These are phyloP conservation scores for Diorhabda sublineata DNA, from an alignment of 1,140 invertebrate genomes.

Conservation along the genomic window DNA sequence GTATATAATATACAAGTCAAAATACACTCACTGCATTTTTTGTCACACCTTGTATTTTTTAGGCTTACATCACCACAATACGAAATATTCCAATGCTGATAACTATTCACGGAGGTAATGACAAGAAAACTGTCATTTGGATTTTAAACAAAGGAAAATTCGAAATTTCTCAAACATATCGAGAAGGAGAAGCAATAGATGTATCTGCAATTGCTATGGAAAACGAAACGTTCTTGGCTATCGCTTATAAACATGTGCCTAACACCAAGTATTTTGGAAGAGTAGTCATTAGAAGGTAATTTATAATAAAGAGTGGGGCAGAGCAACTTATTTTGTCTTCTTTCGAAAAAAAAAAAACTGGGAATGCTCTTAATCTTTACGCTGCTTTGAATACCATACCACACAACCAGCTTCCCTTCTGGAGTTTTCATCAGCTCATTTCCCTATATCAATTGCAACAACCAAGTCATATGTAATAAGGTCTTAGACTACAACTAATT, in stretches of 20 bases:
- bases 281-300: constrained; percentile 30
- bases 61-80: constrained; percentile 17
- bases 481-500: too few species aligned
- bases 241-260: constrained; percentile 32
- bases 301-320: neutral
- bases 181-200: constrained; percentile 25
- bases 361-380: too few species aligned
- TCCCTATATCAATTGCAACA: too few species aligned
- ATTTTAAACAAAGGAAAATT: constrained; percentile 29
- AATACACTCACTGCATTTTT: too few species aligned
- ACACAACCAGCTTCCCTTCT: too few species aligned
- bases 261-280: constrained; percentile 31
- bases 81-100: constrained; percentile 21
- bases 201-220: constrained; percentile 26
- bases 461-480: too few species aligned
- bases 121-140: constrained; percentile 29
- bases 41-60: constrained; percentile 1
- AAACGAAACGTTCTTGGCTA: constrained; percentile 31
- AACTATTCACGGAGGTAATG: constrained; percentile 22
- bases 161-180: constrained; percentile 29
- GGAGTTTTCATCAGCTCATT: too few species aligned
- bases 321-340: too few species aligned
- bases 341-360: too few species aligned
- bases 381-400: too few species aligned
- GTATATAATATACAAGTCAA: too few species aligned